Base-by-base conservation (phyloP, 2,888 invertebrate genomes). In the Sceliomorpha sp. region DNA sequence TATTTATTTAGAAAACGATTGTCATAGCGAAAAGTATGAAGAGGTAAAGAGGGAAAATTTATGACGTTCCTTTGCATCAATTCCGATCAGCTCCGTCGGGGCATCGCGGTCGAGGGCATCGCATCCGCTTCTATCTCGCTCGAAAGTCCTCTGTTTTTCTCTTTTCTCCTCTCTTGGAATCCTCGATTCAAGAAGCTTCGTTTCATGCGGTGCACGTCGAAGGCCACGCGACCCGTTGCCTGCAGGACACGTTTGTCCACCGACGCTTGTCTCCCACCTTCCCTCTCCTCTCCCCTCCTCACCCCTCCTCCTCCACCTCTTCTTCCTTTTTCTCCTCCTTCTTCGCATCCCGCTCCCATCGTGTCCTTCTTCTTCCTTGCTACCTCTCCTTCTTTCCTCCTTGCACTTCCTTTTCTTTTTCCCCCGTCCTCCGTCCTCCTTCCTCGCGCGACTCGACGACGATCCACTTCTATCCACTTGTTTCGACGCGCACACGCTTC, bases 141-240 rank as follows among this genome's bases (percentile, higher is more conserved):
- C 73, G 70, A 71, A 74, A 72, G 67, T 47, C 51, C 39, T 51
- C 67, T 53, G 69, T 73, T 64, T 60, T 60, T 64, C 63, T 56
- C 60, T 66, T 66, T 53, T 55, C 62, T 36, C 32, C 50, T 36
- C 48, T 69, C 73, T 69, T 60, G 47, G 70, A 62, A 72, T 55
- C 53, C 58, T 67, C 63, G 62, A 67, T 67, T 70, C 63, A 71
- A 71, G 69, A 73, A 70, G 67, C 64, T 70, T 20, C 72, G 73
- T 72, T 63, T 76, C 75, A 80, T 81, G 80, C 81, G 67, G 70
- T 70, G 70, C 81, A 79, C 81, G 81, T 81, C 81, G 80, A 81
- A 81, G 81, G 81, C 79, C 80, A 81, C 81, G 81, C 80, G 81
- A 79, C 77, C 74, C 53, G 76, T 70, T 72, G 73, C 77, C 74